Base-by-base conservation (phyloP, 2,888 invertebrate genomes). In the Catocala sponsa region DNA sequence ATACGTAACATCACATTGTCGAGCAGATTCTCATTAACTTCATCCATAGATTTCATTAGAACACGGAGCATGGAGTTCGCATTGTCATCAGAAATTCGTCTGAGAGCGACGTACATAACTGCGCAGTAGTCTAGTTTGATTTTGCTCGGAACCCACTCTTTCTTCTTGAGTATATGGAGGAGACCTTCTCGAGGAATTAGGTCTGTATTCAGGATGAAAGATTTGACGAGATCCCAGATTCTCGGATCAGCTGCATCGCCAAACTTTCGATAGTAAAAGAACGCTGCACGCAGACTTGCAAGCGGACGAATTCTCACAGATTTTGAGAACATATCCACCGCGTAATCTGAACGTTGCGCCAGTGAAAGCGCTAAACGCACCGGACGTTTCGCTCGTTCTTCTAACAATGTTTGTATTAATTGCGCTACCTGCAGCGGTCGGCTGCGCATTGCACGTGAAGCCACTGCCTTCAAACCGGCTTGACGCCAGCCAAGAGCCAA, bases 151-250 rank as follows among this genome's bases (percentile, higher is more conserved):
- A 89, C 67, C 13, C 60, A 62, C 4, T 78, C 53, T 0, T 72
- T 58, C 2, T 83, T 63, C 5, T 5, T 56, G 4, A 61, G 73
- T 58, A 47, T 46, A 13, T 7, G 50, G 4, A 64, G 61, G 12
- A 68, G 48, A 42, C 72, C 63, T 2, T 67, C 51, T 0, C 64
- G 71, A 13, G 67, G 46, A 12, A 65, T 64, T 5, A 81, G 12
- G 41, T 86, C 72, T 7, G 83, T 55, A 9, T 71, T 71, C n/a
- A 57, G 38, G 6, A 91, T 68, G 0, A 84, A 35, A 0, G 79
- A 72, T 63, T 85, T 85, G 7, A 87, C 62, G 6, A 78, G 70
- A n/a, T 78, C 62, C 90, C 90, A 91, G n/a, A 89, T 62, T 41
- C 60, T 52, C 11, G 15, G 47, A 54, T 87, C 79, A 1, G 79